phyloP scores from a whole-genome alignment of 2,888 invertebrate genomes.

The Drosophila kuntzei region DNA sequence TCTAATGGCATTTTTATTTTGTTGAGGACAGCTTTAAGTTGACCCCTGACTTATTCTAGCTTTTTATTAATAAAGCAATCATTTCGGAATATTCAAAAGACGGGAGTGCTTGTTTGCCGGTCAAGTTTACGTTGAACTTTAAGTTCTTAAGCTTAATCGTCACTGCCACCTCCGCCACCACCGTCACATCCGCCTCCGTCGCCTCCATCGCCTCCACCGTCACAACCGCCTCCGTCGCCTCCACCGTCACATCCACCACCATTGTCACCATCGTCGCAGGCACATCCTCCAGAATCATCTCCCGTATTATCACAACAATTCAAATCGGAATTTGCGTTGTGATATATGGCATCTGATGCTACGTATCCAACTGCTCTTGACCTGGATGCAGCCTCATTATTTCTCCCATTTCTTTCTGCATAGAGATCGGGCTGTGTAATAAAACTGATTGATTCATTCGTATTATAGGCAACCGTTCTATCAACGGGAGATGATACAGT shows the following conservation, averaged over 20 bases:
- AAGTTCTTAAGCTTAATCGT: conserved; percentile 10
- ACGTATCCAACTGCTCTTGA: background rate
- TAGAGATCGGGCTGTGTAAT: background rate
- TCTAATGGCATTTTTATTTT: background rate
- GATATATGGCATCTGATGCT: background rate
- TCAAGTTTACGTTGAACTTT: background rate
- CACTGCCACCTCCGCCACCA: background rate
- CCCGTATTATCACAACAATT: conserved; percentile 3
- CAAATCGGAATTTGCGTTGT: background rate
- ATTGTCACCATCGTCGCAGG: background rate
- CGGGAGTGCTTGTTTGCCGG: too few species aligned
- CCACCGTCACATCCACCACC: background rate
- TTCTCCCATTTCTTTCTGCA: background rate
- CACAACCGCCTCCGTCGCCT: background rate
- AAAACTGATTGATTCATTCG: background rate
- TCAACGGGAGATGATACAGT: background rate
- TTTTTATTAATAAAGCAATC: background rate
- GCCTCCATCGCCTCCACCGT: background rate
- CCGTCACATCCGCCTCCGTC: background rate
- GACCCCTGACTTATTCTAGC: background rate
- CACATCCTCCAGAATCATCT: background rate
- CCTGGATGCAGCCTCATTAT: background rate
- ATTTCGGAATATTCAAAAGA: background rate
- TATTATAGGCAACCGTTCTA: background rate
- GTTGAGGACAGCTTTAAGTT: background rate